Evolutionary conservation across 2,113 vertebrate species (phyloP).

Genomic region (Centropus bengalensis): DNA sequence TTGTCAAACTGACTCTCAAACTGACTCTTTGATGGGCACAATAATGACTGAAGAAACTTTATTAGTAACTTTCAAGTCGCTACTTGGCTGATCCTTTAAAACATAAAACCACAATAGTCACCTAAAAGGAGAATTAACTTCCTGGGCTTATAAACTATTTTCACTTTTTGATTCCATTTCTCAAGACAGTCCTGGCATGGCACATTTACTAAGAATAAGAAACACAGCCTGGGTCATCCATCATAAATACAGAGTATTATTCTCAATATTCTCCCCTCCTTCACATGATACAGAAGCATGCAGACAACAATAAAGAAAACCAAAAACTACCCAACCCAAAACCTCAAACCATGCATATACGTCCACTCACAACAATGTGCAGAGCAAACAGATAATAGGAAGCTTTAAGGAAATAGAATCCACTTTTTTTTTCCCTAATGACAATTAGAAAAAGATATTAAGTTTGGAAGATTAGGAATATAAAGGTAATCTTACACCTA

Average conservation of each 20-base stretch:
- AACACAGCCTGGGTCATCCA: neutral
- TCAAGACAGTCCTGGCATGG: neutral
- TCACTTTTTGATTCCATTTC: neutral
- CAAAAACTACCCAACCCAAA: neutral
- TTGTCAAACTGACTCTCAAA: neutral
- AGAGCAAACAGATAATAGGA: neutral
- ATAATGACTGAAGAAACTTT: neutral
- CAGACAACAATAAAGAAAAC: neutral
- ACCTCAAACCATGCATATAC: neutral
- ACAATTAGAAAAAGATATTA: neutral
- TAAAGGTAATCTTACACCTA: neutral
- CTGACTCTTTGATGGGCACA: neutral
- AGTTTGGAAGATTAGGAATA: neutral
- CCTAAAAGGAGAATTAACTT: neutral
- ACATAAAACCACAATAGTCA: neutral
- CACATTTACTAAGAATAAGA: neutral
- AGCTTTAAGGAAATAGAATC: neutral
- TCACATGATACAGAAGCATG: neutral
- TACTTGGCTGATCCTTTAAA: neutral
- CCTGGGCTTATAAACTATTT: neutral
- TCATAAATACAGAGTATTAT: neutral
- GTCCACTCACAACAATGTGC: accelerated
- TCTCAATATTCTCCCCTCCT: neutral
- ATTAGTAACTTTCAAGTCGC: neutral
- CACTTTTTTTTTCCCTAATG: neutral